Conservation (phyloP, 2,888 invertebrate genomes). For the Augiades crinisus region DNA sequence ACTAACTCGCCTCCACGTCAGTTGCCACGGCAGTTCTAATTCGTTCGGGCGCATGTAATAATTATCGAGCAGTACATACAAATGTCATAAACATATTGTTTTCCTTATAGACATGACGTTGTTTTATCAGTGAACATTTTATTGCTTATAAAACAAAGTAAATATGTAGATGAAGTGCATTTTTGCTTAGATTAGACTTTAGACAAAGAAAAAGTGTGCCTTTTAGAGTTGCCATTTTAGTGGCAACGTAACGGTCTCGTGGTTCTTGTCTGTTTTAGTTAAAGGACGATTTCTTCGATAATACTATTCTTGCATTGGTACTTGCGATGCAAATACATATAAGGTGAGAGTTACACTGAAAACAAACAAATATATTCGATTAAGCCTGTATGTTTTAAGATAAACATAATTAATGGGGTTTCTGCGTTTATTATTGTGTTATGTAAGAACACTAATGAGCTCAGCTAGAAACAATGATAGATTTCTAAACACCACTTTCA, state of each 20-base stretch:
- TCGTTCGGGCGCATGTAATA: slow-evolving; percentile 31
- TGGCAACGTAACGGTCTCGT: slow-evolving; percentile 4
- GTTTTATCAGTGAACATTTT: slow-evolving; percentile 4
- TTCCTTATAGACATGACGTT: slow-evolving; percentile 19
- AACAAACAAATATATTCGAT: background rate
- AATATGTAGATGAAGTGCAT: background rate
- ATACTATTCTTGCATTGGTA: slow-evolving; percentile 15
- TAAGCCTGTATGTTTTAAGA: background rate
- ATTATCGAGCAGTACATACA: slow-evolving; percentile 6
- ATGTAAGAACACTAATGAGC: no score
- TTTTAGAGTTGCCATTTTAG: slow-evolving; percentile 3
- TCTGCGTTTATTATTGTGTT: no score
- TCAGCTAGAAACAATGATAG: no score
- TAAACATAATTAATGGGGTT: no score
- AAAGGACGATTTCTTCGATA: slow-evolving; percentile 12
- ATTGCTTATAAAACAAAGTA: slow-evolving; percentile 5
- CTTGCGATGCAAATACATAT: slow-evolving; percentile 19
- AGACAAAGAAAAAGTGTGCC: background rate
- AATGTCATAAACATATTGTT: background rate
- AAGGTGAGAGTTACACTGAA: slow-evolving; percentile 11
- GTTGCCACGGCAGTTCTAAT: slow-evolving; percentile 34
- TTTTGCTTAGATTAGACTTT: background rate
- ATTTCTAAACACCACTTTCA: no score
- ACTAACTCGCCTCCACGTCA: slow-evolving; percentile 30
- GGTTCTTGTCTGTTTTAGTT: slow-evolving; percentile 6